These are phyloP conservation scores for Macrocentrus cingulum DNA, from an alignment of 1,140 invertebrate species.

Conservation along the genomic window DNA sequence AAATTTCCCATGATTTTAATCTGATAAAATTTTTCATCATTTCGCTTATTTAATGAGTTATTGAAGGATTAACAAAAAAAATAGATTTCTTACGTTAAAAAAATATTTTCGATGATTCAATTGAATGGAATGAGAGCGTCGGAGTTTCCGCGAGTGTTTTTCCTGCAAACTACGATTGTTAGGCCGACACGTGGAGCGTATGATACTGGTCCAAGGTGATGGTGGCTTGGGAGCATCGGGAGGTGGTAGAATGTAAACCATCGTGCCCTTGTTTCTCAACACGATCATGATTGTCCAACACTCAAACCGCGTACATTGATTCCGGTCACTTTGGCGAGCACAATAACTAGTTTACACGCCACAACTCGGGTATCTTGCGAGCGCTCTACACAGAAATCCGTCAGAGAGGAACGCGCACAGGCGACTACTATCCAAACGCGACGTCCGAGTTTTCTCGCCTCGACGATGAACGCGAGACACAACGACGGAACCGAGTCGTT, in stretches of 20 bases:
- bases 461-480: not conserved
- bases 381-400: not conserved
- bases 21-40: too few relatives aligned
- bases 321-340: not conserved
- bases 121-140: constrained; percentile 25
- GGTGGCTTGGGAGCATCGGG: constrained; percentile 57
- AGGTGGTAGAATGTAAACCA: constrained; percentile 58
- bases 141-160: constrained; percentile 15
- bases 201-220: constrained; percentile 57
- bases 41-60: not conserved
- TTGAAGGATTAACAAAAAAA: not conserved
- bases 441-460: constrained; percentile 8
- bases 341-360: not conserved
- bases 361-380: not conserved
- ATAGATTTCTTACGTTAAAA: constrained; percentile 23
- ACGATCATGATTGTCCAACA: constrained; percentile 36
- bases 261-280: constrained; percentile 42
- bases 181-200: constrained; percentile 31
- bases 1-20: too few relatives aligned
- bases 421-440: not conserved
- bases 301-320: not conserved
- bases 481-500: not conserved
- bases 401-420: not conserved
- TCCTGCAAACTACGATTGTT: constrained; percentile 5
- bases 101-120: constrained; percentile 12